Conservation (phyloP, 2,113 vertebrate genomes). For the Canis aureus region DNA sequence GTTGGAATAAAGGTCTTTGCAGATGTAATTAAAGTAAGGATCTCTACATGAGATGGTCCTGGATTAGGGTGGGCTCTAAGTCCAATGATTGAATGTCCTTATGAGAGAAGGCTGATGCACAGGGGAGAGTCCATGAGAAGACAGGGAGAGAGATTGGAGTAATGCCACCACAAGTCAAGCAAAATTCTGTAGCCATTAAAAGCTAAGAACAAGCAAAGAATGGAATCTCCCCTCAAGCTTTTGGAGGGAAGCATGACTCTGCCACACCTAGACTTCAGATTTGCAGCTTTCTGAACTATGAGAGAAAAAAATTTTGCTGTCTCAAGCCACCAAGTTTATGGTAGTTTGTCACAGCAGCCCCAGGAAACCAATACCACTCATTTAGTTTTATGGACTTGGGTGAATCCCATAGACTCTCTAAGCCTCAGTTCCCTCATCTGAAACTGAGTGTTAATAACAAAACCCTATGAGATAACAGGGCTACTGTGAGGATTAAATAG, state of each 20-base stretch:
- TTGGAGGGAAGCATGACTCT: background rate
- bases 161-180: background rate
- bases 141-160: background rate
- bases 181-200: background rate
- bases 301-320: slow-evolving; percentile 32
- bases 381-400: slow-evolving; percentile 2
- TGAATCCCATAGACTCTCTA: slow-evolving; percentile 25
- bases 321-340: slow-evolving; percentile 14
- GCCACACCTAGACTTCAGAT: background rate
- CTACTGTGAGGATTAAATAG: background rate
- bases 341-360: background rate
- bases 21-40: slow-evolving; percentile 29
- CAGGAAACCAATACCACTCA: background rate
- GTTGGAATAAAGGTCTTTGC: slow-evolving; percentile 12
- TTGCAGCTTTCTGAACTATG: background rate
- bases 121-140: background rate
- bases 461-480: background rate
- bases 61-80: background rate
- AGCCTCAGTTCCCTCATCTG: slow-evolving; percentile 39
- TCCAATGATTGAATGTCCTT: background rate
- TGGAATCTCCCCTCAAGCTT: background rate
- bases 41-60: background rate
- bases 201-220: slow-evolving; percentile 24
- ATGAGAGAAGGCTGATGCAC: background rate
- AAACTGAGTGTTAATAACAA: slow-evolving; percentile 35